phyloP scores from a whole-genome alignment of 2,888 invertebrate species.

The Limnephilus rhombicus region DNA sequence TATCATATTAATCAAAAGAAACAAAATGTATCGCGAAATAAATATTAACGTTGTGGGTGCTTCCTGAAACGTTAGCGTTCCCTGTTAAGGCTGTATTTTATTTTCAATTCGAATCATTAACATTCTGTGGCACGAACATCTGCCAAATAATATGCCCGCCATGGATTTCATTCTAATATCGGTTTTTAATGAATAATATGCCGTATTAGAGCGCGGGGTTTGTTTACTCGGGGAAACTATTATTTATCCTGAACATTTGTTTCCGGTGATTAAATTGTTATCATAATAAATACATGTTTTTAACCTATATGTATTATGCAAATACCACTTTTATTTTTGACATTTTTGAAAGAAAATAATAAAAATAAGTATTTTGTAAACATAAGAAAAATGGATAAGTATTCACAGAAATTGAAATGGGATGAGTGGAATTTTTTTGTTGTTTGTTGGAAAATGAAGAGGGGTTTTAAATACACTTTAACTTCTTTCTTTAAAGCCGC shows the following conservation, averaged over 20 bases:
- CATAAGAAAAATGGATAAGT: background rate
- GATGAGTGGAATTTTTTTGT: background rate
- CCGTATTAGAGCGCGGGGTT: background rate
- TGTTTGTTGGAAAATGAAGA: too few species aligned
- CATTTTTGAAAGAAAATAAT: too few species aligned
- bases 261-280: background rate
- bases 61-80: background rate
- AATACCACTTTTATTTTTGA: background rate
- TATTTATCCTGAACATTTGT: background rate
- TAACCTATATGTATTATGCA: background rate
- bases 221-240: background rate
- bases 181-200: background rate
- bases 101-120: background rate
- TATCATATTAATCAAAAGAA: constrained; percentile 19
- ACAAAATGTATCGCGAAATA: constrained; percentile 25
- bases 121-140: background rate
- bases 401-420: too few species aligned
- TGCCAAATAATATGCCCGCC: background rate
- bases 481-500: background rate
- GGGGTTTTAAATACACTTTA: background rate
- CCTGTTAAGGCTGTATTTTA: background rate
- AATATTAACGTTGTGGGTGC: background rate
- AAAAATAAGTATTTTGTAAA: background rate
- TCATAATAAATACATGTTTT: background rate
- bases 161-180: background rate